These are phyloP conservation scores for Schmidtea mediterranea DNA, from an alignment of 1,140 invertebrate species.

Conservation along the genomic window DNA sequence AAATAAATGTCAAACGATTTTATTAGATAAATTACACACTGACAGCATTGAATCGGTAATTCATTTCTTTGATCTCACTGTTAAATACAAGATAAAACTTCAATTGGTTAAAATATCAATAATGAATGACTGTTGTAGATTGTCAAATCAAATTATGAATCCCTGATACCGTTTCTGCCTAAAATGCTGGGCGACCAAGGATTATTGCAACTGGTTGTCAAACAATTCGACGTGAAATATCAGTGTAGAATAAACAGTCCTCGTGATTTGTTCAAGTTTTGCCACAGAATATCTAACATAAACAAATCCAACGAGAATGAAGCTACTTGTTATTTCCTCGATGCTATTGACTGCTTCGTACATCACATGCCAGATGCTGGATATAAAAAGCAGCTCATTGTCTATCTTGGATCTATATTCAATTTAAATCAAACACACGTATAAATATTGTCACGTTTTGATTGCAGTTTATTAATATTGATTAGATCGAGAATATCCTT, in stretches of 20 bases:
- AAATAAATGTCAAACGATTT: not conserved
- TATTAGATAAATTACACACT: no score
- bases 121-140: slow-evolving; percentile 4
- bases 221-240: not conserved
- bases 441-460: not conserved
- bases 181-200: not conserved
- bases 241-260: not conserved
- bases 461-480: not conserved
- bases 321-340: slow-evolving; percentile 38
- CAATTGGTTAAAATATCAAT: no score
- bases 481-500: not conserved
- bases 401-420: slow-evolving; percentile 45
- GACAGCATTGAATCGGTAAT: no score
- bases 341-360: slow-evolving; percentile 68
- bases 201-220: not conserved
- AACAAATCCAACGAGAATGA: not conserved
- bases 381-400: slow-evolving; percentile 36
- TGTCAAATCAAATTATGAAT: slow-evolving; percentile 1
- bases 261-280: slow-evolving; percentile 67
- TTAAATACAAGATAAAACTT: no score
- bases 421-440: slow-evolving; percentile 49
- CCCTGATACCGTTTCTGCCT: not conserved
- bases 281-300: slow-evolving; percentile 31
- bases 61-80: no score
- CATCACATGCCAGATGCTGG: slow-evolving; percentile 37